A percentile compares a stretch with the other conserved stretches of the same genome.
Conservation (phyloP, 2,888 invertebrate species). For the Himalopsyche japonica region DNA sequence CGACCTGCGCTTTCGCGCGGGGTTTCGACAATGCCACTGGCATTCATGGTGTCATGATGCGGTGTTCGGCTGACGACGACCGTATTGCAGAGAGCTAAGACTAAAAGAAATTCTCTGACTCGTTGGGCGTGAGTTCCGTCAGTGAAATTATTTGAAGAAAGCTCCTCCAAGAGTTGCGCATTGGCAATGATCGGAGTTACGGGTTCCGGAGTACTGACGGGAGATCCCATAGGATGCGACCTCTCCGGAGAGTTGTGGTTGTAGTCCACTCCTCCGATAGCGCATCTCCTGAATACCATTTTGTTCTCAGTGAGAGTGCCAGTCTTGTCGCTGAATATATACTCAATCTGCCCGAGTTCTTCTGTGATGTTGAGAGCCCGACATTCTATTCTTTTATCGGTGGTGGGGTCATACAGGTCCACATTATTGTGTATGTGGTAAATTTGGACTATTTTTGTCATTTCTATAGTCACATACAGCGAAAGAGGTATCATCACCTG, state of each 20-base stretch:
- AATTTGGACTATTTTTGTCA: conserved; percentile 94
- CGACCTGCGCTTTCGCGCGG: conserved; percentile 48
- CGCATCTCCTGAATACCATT: conserved; percentile 93
- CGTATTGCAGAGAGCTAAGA: conserved; percentile 94
- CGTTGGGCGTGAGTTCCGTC: conserved; percentile 68
- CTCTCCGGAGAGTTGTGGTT: conserved; percentile 77
- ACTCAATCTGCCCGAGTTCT: conserved; percentile 89
- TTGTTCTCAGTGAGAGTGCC: conserved; percentile 97
- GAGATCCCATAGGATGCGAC: conserved; percentile 59
- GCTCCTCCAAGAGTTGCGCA: conserved; percentile 52
- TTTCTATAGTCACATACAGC: conserved; percentile 93
- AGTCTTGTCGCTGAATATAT: conserved; percentile 96
- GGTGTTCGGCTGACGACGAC: conserved; percentile 92
- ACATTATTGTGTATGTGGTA: conserved; percentile 92
- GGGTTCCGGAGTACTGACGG: conserved; percentile 52
- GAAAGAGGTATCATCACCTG: conserved; percentile 96
- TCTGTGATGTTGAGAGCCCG: conserved; percentile 96
- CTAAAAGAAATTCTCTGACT: conserved; percentile 86
- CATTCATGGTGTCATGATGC: conserved; percentile 69
- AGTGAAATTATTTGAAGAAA: conserved; percentile 48
- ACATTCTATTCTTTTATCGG: conserved; percentile 84
- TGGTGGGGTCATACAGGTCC: conserved; percentile 81
- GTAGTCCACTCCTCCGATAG: conserved; percentile 87
- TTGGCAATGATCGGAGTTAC: conserved; percentile 56
- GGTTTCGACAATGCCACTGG: conserved; percentile 66